Evolutionary conservation across 2,113 vertebrate species (phyloP), one percentile per base, ranked within the genome.

Genomic region (Tetrao urogallus): DNA sequence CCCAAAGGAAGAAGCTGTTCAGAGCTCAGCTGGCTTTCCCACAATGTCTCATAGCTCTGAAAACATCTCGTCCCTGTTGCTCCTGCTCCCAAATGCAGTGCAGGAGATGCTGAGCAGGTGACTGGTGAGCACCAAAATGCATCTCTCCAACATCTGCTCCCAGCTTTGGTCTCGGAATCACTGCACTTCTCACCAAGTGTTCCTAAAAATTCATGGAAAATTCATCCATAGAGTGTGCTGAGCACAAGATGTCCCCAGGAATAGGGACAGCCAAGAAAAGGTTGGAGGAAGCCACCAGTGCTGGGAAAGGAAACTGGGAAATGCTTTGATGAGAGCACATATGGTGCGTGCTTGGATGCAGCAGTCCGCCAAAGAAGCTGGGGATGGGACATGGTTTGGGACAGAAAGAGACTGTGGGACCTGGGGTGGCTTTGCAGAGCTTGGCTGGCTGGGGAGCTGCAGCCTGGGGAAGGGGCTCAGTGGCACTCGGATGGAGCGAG

Each of bases 221-320:
- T 8, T 56, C 38, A 30, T 58, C 56, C 56, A 58, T n/a, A 20
- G 30, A 58, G 32, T 58, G 56, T 20, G 18, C 47, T 52, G 77
- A 42, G 7, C 38, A 47, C 84, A 77, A 77, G 64, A 93, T 77
- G 84, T 93, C 82, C 84, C 34, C 72, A 56, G 64, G 42, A 69
- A 54, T 63, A 13, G 32, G 42, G 69, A 85, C 82, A 64, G 61
- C 89, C 84, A 89, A 54, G 77, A 38, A 91, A 80, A 78, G 38
- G 79, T 69, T 83, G 72, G 64, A 88, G 42, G 34, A 42, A 78
- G 50, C 10, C 70, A 75, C 1, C 38, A 34, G 17, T 52, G 84
- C 74, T 48, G 65, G 90, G 60, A 80, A 80, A n/a, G 56, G 60
- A 63, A 42, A 42, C 43, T 36, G 85, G 79, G 85, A 91, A 92